Evolutionary conservation across 2,888 invertebrate genomes (phyloP).

Genomic region (Mythimna impura): DNA sequence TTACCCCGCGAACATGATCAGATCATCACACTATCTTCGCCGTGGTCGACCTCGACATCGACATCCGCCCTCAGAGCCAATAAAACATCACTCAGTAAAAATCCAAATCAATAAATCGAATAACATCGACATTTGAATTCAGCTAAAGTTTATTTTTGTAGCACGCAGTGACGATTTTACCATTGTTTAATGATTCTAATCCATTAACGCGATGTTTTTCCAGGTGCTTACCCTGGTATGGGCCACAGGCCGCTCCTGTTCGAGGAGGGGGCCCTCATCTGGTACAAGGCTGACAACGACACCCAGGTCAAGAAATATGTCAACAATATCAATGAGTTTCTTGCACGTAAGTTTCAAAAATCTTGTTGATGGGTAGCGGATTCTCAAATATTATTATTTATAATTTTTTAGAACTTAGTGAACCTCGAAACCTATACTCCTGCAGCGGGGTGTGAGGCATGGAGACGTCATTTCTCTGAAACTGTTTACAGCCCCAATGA

Average conservation of each 20-base stretch:
- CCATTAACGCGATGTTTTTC: slow-evolving; percentile 48
- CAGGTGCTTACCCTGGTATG: slow-evolving; percentile 91
- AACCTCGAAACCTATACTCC: too few relatives aligned
- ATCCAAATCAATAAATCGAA: neutral
- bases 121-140: slow-evolving; percentile 33
- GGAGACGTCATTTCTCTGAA: too few relatives aligned
- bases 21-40: too few relatives aligned
- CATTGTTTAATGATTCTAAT: neutral
- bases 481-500: too few relatives aligned
- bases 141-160: slow-evolving; percentile 50
- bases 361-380: too few relatives aligned
- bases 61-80: neutral
- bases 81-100: slow-evolving; percentile 3
- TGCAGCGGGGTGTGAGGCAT: too few relatives aligned
- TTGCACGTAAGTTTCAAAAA: slow-evolving; percentile 89
- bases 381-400: too few relatives aligned
- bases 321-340: slow-evolving; percentile 90
- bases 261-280: slow-evolving; percentile 92
- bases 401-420: too few relatives aligned
- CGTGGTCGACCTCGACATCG: too few relatives aligned
- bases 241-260: slow-evolving; percentile 92
- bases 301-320: slow-evolving; percentile 91
- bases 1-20: too few relatives aligned
- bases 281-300: slow-evolving; percentile 90
- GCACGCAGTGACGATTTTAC: too few relatives aligned